A percentile compares a stretch with the other conserved stretches of the same genome.
phyloP scores from a whole-genome alignment of 1,140 invertebrate species.

The Potamilus streckersoni region DNA sequence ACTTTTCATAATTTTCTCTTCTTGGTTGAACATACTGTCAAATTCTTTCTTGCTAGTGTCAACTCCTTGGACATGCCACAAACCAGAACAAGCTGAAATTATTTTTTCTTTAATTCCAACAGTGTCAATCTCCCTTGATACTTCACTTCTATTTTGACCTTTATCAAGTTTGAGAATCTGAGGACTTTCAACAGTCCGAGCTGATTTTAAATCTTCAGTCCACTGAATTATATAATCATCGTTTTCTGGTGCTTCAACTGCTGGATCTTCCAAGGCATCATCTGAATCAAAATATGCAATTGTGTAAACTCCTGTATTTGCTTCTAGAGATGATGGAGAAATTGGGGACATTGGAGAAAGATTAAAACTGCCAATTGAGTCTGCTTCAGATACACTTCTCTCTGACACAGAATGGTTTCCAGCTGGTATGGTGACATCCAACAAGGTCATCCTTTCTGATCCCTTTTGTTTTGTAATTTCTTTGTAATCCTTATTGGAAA shows the following conservation, averaged over 20 bases:
- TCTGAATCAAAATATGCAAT: conserved; percentile 23
- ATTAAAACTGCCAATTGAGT: conserved; percentile 15
- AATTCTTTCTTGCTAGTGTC: too few species aligned
- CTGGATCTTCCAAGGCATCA: conserved; percentile 22
- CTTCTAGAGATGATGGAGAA: conserved; percentile 13
- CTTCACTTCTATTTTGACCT: too few species aligned
- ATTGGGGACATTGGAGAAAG: conserved; percentile 5
- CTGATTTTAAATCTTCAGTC: neutral
- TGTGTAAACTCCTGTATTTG: conserved; percentile 13
- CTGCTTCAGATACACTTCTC: conserved; percentile 18
- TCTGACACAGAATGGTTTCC: conserved; percentile 6
- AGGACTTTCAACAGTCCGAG: too few species aligned
- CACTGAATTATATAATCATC: conserved; percentile 7
- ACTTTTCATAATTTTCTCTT: conserved; percentile 4
- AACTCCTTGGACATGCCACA: too few species aligned
- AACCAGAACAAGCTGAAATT: too few species aligned
- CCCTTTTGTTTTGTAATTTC: too few species aligned
- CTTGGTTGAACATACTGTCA: neutral
- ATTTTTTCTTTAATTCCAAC: too few species aligned
- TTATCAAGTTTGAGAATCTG: too few species aligned
- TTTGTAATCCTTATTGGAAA: too few species aligned
- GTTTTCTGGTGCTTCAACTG: conserved; percentile 12
- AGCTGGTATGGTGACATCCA: conserved; percentile 3
- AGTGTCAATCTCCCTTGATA: too few species aligned
- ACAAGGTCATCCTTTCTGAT: conserved; percentile 2